Conservation (phyloP, 2,888 invertebrate species). For the Cyclophora punctaria region DNA sequence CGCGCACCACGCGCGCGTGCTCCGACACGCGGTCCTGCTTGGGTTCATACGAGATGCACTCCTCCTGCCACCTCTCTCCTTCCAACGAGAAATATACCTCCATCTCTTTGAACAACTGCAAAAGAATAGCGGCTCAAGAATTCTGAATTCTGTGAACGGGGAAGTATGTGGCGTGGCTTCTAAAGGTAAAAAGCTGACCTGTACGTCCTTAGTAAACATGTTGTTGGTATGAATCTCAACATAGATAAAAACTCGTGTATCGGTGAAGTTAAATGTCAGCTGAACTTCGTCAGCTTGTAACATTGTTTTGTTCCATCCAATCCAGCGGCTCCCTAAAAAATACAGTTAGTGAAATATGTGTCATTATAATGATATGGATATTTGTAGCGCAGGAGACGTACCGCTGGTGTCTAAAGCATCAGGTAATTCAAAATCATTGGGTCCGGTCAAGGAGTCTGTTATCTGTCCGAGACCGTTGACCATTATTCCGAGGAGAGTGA, state of each 20-base stretch:
- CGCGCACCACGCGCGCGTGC: conserved; percentile 78
- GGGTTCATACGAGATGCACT: conserved; percentile 78
- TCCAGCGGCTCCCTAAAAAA: conserved; percentile 81
- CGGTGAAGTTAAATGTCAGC: conserved; percentile 87
- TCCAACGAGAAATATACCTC: conserved; percentile 87
- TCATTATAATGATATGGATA: too few relatives aligned
- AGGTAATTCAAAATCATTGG: conserved; percentile 77
- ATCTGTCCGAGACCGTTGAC: conserved; percentile 87
- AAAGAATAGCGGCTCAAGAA: neutral
- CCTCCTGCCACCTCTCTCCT: conserved; percentile 82
- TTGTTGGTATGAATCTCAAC: conserved; percentile 86
- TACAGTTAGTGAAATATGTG: too few relatives aligned
- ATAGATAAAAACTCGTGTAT: conserved; percentile 81
- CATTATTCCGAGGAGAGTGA: conserved; percentile 68
- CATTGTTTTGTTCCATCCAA: conserved; percentile 88
- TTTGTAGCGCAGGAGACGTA: conserved; percentile 28
- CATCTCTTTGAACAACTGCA: conserved; percentile 83
- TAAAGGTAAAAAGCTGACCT: conserved; percentile 61
- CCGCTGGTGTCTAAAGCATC: conserved; percentile 76
- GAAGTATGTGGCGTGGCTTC: neutral
- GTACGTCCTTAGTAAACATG: conserved; percentile 85
- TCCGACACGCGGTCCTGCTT: conserved; percentile 73
- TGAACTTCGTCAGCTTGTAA: conserved; percentile 77
- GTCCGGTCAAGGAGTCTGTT: conserved; percentile 82
- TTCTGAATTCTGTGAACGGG: neutral